Base-by-base conservation (phyloP, 30 jellyfish, hydroid and myxozoan genomes). In the Aurelia coerulea region DNA sequence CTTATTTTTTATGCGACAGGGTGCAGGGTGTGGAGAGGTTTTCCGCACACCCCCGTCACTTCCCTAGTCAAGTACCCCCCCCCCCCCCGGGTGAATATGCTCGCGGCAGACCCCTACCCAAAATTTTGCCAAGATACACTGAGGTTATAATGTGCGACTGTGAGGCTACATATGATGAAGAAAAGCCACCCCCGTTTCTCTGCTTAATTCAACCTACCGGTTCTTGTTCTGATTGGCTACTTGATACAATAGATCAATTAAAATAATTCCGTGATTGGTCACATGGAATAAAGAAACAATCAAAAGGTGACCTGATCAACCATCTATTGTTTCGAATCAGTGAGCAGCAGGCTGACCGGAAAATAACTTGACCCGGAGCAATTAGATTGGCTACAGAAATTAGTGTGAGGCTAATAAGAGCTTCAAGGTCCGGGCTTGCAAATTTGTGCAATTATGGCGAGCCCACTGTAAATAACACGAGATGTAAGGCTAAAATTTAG, bases 341-440 rank as follows among this genome's bases (percentile, higher is more conserved):
- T 23, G 77, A 33, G 19, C 76, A 62, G 78, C 63, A 62, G 65
- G 54, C 63, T 33, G 23, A 34, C 68, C 52, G 87, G 64, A 77
- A 59, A 60, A 60, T 33, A 75, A 31, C 32, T 76, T 77, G 87
- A 77, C 87, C 78, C 49, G 46, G 46, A 12, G 33, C 68, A 77
- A 77, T 77, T 77, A 77, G 87, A 64, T 50, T 75, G 68, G 52
- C 68, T 68, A 35, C 64, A 64, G 68, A 65, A 77, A 62, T 56
- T 59, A 62, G 65, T 12, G 62, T 34, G 87, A 77, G 87, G 87
- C 74, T 62, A 56, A 62, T 62, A 34, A 17, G 78, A 37, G 37
- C 66, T 37, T 11, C 13, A 4, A 46, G 14, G 56, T 6, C 14
- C 56, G 15, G 56, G 12, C 56, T 46, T 46, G 13, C 6, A 46